phyloP scores from a whole-genome alignment of 2,797 vertebrate species.

The Acridotheres tristis region DNA sequence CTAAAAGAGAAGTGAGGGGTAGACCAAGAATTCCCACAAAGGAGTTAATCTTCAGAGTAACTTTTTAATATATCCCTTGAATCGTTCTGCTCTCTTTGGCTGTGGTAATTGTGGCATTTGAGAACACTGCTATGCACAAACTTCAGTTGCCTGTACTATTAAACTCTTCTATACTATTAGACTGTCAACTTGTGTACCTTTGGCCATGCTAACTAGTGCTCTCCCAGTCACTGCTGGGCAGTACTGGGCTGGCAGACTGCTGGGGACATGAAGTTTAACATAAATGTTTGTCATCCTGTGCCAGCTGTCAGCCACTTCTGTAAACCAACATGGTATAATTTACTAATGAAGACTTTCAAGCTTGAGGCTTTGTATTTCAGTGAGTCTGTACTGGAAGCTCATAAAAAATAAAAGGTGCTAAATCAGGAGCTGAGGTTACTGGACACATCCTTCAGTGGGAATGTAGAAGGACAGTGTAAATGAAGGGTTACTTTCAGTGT shows the following conservation, averaged over 20 bases:
- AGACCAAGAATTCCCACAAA: neutral
- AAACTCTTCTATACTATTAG: neutral
- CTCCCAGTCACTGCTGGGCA: neutral
- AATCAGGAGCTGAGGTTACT: neutral
- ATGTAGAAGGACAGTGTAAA: neutral
- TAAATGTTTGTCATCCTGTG: neutral
- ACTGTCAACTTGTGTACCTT: neutral
- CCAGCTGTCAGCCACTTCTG: neutral
- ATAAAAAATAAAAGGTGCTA: neutral
- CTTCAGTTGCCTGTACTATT: neutral
- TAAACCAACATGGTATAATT: neutral
- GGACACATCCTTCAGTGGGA: neutral
- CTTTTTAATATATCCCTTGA: neutral
- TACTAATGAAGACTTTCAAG: neutral
- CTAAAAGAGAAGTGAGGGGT: neutral
- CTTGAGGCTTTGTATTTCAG: neutral
- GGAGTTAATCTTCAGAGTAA: neutral
- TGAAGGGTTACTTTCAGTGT: neutral
- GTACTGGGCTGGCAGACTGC: neutral
- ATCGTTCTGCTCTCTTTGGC: neutral
- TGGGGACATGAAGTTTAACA: neutral
- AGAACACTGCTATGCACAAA: neutral
- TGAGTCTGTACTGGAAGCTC: neutral
- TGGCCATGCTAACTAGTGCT: neutral
- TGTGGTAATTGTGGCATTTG: neutral